Conservation (phyloP, 2,797 vertebrate genomes). For the Sarcoramphus papa region DNA sequence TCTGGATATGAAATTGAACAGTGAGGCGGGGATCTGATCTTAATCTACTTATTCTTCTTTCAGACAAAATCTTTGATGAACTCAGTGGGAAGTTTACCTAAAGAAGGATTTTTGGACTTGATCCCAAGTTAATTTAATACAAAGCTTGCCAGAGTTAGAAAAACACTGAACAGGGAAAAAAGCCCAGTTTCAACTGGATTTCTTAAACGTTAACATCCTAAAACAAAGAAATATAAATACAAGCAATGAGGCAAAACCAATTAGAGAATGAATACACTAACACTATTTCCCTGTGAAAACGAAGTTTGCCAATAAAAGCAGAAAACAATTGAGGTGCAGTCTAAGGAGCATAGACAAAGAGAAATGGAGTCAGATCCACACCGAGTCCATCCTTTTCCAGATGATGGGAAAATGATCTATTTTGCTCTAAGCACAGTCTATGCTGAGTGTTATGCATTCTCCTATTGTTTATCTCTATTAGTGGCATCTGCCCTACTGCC, state of each 20-base stretch:
- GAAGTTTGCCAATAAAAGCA: constrained; percentile 30
- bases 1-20: not conserved
- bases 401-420: not conserved
- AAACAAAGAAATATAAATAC: constrained; percentile 43
- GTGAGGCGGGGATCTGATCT: not conserved
- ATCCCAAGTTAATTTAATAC: constrained; percentile 40
- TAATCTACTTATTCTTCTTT: not conserved
- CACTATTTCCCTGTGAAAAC: constrained; percentile 9
- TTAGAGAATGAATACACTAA: constrained; percentile 22
- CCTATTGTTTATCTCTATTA: constrained; percentile 14
- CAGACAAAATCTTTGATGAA: not conserved
- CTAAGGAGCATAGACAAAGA: not conserved
- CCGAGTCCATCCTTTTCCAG: not conserved
- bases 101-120: constrained; percentile 14
- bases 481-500: constrained; percentile 52
- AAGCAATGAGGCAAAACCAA: constrained; percentile 46
- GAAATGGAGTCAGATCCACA: not conserved
- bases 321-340: not conserved
- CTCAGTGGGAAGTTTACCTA: constrained; percentile 34
- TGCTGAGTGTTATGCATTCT: not conserved
- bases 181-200: constrained; percentile 17
- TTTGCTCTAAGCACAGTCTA: not conserved
- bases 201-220: constrained; percentile 28
- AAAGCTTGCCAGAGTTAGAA: constrained; percentile 24
- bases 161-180: constrained; percentile 36